Evolutionary conservation across 2,797 vertebrate genomes (phyloP).

Genomic region (Sitta carolinensis): DNA sequence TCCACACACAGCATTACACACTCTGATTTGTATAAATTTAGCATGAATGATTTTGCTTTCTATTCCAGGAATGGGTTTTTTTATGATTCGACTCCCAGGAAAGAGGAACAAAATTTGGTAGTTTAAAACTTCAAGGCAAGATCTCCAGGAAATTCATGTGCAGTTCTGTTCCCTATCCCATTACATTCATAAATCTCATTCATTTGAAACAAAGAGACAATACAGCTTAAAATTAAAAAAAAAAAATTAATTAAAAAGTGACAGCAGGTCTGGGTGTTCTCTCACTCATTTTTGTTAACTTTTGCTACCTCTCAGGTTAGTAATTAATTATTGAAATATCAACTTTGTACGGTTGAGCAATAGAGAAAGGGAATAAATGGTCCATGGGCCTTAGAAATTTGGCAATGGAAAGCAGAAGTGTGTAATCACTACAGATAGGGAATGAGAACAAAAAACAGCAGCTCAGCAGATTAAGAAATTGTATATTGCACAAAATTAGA

Average conservation of each 20-base stretch:
- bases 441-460: not conserved
- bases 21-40: not conserved
- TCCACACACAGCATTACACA: not conserved
- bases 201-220: not conserved
- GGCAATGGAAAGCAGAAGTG: conserved; percentile 8
- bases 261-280: not conserved
- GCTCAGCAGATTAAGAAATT: not conserved
- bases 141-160: not conserved
- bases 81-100: not conserved
- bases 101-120: not conserved
- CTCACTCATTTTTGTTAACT: not conserved
- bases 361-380: not conserved
- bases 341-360: not conserved
- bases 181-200: not conserved
- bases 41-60: not conserved
- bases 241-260: not conserved
- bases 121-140: not conserved
- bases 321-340: not conserved
- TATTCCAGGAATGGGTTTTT: not conserved
- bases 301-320: not conserved
- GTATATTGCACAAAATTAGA: not conserved
- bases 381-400: fast-evolving
- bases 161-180: not conserved
- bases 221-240: not conserved
- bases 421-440: not conserved